Evolutionary conservation across 2,888 invertebrate genomes (phyloP), one percentile per base, ranked within the genome.

Genomic region (Euspilapteryx auroguttella): DNA sequence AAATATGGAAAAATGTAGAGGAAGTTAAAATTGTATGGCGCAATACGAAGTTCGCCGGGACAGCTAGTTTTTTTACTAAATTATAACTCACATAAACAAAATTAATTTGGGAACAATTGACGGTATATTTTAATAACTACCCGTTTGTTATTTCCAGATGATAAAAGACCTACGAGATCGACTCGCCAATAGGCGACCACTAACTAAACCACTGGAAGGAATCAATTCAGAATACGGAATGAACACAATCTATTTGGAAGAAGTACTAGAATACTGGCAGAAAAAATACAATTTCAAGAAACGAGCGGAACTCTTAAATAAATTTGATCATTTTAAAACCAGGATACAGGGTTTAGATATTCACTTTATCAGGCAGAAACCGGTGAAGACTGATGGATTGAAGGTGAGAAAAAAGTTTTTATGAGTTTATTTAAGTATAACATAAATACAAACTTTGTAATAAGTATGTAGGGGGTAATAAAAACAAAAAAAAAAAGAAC

Each of bases 211-310:
- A 1, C 49, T 89, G 36, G 85, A 89, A 53, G 83, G 81, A 23
- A 75, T 79, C 1, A 79, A 80, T 21, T 94, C 93, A 42, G 79
- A 86, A 45, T 94, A 93, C 48, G 95, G 95, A 10, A 85, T 94
- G 47, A 88, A 90, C 47, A 75, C 85, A 0, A 75, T 81, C 12
- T 83, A 84, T 37, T 58, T 93, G 25, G 65, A 81, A 32, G 79
- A 79, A 27, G 58, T 92, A 22, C 47, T 89, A 3, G 68, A 81
- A 3, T 87, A 91, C 52, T 96, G 96, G 96, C 69, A 68, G 1
- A 79, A 82, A 9, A 71, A 82, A 25, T 94, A 88, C 49, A 79
- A 90, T 41, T 55, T 77, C 28, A 73, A 71, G 36, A 75, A 81
- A 34, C 79, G 87, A 22, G 84, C 87, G 40, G 55, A 66, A 3